Evolutionary conservation across 2,888 invertebrate species (phyloP).

Genomic region (Operophtera brumata): DNA sequence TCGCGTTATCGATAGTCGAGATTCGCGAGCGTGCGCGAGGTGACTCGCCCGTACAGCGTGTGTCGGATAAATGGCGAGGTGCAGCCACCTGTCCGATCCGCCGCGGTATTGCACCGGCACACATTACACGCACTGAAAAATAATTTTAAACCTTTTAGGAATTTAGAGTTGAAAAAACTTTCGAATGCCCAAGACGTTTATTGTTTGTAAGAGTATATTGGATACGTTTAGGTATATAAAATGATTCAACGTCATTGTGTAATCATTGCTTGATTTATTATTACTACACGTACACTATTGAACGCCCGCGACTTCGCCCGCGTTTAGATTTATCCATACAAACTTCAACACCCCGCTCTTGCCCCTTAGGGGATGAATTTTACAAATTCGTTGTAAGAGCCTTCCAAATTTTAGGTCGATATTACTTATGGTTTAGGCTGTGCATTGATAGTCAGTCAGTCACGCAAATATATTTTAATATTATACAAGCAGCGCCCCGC

Average conservation of each 20-base stretch:
- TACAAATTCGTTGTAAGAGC: too few species aligned
- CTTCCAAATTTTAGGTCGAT: too few species aligned
- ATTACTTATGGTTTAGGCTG: too few species aligned
- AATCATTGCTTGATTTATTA: background rate
- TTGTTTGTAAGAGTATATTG: background rate
- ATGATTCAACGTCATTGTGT: background rate
- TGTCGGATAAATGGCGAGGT: slow-evolving; percentile 68
- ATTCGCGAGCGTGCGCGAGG: slow-evolving; percentile 51
- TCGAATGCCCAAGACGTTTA: background rate
- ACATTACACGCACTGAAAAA: slow-evolving; percentile 26
- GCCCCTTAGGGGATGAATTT: too few species aligned
- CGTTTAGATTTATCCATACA: too few species aligned
- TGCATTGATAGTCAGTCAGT: too few species aligned
- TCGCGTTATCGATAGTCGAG: slow-evolving; percentile 27
- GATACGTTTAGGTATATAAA: background rate
- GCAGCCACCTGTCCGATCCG: slow-evolving; percentile 59
- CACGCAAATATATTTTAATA: too few species aligned
- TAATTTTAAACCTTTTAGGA: slow-evolving; percentile 19
- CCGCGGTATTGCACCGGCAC: slow-evolving; percentile 54
- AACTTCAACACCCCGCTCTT: too few species aligned
- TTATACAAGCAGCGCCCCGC: too few species aligned
- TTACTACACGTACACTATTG: too few species aligned
- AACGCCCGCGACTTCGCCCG: too few species aligned
- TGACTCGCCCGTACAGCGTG: slow-evolving; percentile 66
- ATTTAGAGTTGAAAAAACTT: slow-evolving; percentile 18